These are phyloP conservation scores for Cassiopea andromeda DNA, from an alignment of 30 jellyfish, hydroid and myxozoan species.

Conservation along the genomic window DNA sequence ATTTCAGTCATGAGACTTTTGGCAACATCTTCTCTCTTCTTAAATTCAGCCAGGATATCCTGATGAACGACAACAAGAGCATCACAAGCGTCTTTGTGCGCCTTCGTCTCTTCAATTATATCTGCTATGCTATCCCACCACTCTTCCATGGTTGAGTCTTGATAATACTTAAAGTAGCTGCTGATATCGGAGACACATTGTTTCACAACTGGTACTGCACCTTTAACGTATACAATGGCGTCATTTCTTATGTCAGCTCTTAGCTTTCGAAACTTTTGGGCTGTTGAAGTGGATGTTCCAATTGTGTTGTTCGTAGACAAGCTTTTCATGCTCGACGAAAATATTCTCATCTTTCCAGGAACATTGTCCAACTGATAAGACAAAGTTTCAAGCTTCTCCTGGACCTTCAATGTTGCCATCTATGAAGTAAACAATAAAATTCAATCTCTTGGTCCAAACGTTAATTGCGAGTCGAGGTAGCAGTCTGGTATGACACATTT, in stretches of 20 bases:
- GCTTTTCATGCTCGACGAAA: conserved; percentile 40
- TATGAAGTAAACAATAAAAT: not conserved
- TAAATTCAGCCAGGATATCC: conserved; percentile 23
- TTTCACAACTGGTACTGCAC: conserved; percentile 45
- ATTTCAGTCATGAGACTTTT: conserved; percentile 6
- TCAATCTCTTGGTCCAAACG: no score
- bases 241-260: conserved; percentile 51
- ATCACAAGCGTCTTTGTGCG: conserved; percentile 55
- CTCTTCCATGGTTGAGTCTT: conserved; percentile 22
- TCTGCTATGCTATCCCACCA: conserved; percentile 57
- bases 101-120: conserved; percentile 32
- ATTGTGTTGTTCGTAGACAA: conserved; percentile 28
- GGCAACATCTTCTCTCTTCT: conserved; percentile 58
- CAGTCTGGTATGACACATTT: no score
- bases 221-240: conserved; percentile 42
- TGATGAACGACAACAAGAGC: conserved; percentile 51
- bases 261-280: conserved; percentile 12
- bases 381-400: not conserved
- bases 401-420: not conserved
- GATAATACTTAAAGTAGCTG: conserved; percentile 34
- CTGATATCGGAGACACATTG: conserved; percentile 24
- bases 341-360: not conserved
- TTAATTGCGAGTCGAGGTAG: no score
- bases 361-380: not conserved
- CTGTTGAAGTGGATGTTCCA: conserved; percentile 3